Conservation (phyloP, 2,888 invertebrate species). For the Incurvaria masculella region DNA sequence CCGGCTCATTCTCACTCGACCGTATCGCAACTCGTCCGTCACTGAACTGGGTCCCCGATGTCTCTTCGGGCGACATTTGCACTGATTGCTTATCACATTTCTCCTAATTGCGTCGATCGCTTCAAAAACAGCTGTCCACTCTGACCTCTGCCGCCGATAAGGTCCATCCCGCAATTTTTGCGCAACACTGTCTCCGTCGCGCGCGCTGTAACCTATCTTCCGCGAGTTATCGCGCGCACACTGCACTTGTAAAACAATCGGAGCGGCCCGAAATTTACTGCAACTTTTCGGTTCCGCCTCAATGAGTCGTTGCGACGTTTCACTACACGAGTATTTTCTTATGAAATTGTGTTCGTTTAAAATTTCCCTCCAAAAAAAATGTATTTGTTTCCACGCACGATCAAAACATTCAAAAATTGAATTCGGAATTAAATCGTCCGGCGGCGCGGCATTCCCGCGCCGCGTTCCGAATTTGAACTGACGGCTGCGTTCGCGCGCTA, state of each 20-base stretch:
- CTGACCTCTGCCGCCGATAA: neutral
- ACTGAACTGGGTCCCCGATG: neutral
- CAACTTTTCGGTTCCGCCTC: neutral
- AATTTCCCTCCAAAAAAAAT: neutral
- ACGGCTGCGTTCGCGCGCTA: neutral
- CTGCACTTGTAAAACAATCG: neutral
- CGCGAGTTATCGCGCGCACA: neutral
- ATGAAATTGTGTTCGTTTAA: neutral
- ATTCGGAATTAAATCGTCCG: neutral
- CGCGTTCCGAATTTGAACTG: neutral
- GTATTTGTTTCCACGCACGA: no score
- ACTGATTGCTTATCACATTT: slow-evolving; percentile 44
- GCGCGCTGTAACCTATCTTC: neutral
- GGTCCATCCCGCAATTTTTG: neutral
- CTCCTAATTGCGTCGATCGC: slow-evolving; percentile 29
- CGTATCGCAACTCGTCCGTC: neutral
- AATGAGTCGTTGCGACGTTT: neutral
- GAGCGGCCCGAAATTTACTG: neutral
- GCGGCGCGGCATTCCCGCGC: neutral
- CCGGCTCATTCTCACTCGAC: no score
- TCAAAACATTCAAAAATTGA: neutral
- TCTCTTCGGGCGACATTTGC: slow-evolving; percentile 36
- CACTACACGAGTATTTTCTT: neutral
- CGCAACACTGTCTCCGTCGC: neutral
- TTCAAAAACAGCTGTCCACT: neutral